Evolutionary conservation across 2,888 invertebrate species (phyloP), one percentile per base, ranked within the genome.

Genomic region (Eilema griseolum): DNA sequence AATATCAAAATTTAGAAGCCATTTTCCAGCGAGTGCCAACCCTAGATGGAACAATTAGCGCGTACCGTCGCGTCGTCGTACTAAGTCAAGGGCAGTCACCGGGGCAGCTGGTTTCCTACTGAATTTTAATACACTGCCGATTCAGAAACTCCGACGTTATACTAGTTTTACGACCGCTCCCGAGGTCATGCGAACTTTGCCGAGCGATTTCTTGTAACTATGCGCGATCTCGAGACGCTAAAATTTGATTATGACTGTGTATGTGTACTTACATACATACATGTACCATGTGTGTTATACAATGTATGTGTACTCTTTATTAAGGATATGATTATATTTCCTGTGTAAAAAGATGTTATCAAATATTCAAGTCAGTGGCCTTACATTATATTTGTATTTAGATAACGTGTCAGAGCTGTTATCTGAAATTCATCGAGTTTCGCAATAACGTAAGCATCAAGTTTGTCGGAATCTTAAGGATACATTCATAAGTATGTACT

Each of bases 41-140:
- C 78, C 78, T 83, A 76, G 23, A 46, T 11, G 37, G 71, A 73
- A 78, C 73, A 83, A 80, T 83, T 83, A 79, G 73, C 80, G 69
- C 76, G 80, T 78, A 83, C 71, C 76, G 75, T 73, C 83, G 85
- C 62, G 62, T 62, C 68, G 68, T 68, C 68, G 78, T 73, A 84
- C 75, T 81, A 83, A 92, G 93, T 93, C 94, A 94, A 93, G 94
- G 94, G 90, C 94, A 93, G 93, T 90, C 92, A 89, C 64, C 74
- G 69, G 79, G 84, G 74, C 90, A 91, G 90, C 89, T 90, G 90
- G 90, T 88, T 66, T 92, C 90, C 90, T 90, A 85, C 88, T 90
- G 87, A 92, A 92, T 92, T 90, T 89, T 88, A 92, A 91, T 89
- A 88, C 85, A 75, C 77, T 79, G 79, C 82, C 85, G 87, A 90